Evolutionary conservation across 2,113 vertebrate species (phyloP).

Genomic region (Charina bottae): DNA sequence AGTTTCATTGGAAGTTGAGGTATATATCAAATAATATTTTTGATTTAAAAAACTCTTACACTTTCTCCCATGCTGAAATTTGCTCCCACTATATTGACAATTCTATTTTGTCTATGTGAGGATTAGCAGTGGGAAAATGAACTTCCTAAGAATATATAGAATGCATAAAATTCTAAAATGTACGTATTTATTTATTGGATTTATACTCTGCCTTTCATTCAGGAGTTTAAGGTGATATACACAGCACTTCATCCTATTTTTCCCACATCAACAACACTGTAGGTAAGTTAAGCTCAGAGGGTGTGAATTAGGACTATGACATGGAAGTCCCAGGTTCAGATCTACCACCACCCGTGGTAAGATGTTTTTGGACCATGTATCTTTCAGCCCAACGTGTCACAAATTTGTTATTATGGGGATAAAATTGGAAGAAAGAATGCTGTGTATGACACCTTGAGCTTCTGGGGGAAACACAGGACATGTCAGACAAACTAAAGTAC

Average conservation of each 20-base stretch:
- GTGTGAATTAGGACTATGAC: not conserved
- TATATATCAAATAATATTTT: not conserved
- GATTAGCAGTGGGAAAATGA: not conserved
- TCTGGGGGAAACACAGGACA: not conserved
- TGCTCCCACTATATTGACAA: not conserved
- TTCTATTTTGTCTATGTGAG: not conserved
- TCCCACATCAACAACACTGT: not conserved
- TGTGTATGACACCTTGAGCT: not conserved
- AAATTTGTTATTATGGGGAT: not conserved
- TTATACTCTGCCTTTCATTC: not conserved
- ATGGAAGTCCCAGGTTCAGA: not conserved
- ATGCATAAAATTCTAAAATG: not conserved
- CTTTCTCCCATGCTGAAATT: not conserved
- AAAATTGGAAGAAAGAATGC: not conserved
- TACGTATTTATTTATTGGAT: not conserved
- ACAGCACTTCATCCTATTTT: not conserved
- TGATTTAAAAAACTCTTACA: not conserved
- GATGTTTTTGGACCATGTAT: not conserved
- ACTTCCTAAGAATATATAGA: not conserved
- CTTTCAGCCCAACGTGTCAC: not conserved
- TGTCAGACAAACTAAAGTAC: not conserved
- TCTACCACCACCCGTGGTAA: not conserved
- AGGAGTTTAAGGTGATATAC: not conserved
- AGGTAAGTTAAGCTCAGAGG: not conserved
- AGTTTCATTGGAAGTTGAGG: not conserved